Evolutionary conservation across 2,113 vertebrate genomes (phyloP).

Genomic region (Tachysurus fulvidraco): DNA sequence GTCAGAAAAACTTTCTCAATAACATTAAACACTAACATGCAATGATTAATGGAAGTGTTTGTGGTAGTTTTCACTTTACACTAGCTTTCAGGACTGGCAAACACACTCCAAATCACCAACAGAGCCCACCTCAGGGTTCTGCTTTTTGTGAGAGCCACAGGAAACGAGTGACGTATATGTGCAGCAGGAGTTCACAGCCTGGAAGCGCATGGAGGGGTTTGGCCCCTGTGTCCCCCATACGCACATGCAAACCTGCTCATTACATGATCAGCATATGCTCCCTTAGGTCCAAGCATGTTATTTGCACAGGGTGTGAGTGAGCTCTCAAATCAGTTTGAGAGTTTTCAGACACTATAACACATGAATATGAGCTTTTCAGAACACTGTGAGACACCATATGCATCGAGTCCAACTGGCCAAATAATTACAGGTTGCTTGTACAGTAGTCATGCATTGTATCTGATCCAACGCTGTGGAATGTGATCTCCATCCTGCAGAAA

Average conservation of each 20-base stretch:
- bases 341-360: neutral
- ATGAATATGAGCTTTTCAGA: neutral
- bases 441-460: conserved; percentile 28
- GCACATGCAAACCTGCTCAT: conserved; percentile 34
- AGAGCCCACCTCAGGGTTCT: conserved; percentile 11
- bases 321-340: neutral
- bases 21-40: neutral
- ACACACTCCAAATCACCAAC: conserved; percentile 19
- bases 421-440: conserved; percentile 12
- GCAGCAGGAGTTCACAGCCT: conserved; percentile 46
- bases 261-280: conserved; percentile 53
- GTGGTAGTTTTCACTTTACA: neutral
- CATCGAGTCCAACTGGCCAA: conserved; percentile 9
- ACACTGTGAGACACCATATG: neutral
- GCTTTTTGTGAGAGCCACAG: conserved; percentile 19
- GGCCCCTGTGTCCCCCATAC: conserved; percentile 11
- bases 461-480: conserved; percentile 6
- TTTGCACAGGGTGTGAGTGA: neutral
- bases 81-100: neutral
- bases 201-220: conserved; percentile 16
- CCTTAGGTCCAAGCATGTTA: neutral
- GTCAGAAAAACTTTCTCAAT: neutral
- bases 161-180: conserved; percentile 48
- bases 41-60: too few species aligned
- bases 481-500: conserved; percentile 1